Base-by-base conservation (phyloP, 1,140 invertebrate genomes). In the Tetragonula clypearis region DNA sequence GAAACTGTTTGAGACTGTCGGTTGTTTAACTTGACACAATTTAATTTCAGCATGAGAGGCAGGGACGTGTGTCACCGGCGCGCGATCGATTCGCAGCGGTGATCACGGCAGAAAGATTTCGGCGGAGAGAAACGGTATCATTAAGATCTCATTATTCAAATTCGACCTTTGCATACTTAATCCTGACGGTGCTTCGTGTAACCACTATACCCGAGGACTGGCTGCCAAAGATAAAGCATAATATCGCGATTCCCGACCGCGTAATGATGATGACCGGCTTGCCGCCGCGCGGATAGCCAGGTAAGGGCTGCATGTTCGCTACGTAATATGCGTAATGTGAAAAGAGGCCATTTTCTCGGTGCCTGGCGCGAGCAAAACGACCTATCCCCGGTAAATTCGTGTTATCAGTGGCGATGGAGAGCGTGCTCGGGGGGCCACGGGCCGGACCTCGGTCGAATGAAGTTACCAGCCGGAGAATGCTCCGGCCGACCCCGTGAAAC, bases 191-290 rank as follows among this genome's bases (percentile, higher is more conserved):
- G 77, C 90, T 49, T 91, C 91, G 86, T 90, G 86, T 92, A 91
- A 94, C 92, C 91, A 92, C 90, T 90, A 88, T 86, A 92, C 87
- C 75, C 35, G 91, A 89, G 88, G 84, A 87, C 87, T 89, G 88
- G 35, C 41, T 84, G 82, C 75, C 90, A 86, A 92, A 95, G 93
- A 95, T 94, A 93, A 94, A 94, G 93, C 91, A 94, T 95, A 95
- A 95, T 95, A 94, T 93, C 93, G 92, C 93, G 91, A 94, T 94
- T 94, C 92, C 88, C 93, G 93, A 94, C 93, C 92, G 94, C 92
- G 92, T 95, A 95, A 95, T 95, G 94, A 95, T 95, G 94, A 95
- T 95, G 93, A 94, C 92, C 93, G 92, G 92, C 92, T 94, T 93
- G 92, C 93, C 92, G 90, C 92, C 90, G 89, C 90, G 86, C 89